Evolutionary conservation across 2,888 invertebrate species (phyloP).

Genomic region (Coelinius sp.): DNA sequence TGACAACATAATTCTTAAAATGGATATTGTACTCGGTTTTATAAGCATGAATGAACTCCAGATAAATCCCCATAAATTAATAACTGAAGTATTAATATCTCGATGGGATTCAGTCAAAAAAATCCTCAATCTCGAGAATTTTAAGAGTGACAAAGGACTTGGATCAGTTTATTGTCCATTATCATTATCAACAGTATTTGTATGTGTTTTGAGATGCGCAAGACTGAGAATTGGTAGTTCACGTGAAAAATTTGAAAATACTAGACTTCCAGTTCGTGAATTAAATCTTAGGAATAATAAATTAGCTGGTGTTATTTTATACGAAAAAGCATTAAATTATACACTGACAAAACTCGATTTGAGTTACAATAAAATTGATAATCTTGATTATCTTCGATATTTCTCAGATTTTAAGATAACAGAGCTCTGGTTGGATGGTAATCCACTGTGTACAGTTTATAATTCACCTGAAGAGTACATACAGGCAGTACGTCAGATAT

Average conservation of each 20-base stretch:
- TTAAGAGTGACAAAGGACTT: slow-evolving; percentile 59
- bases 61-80: slow-evolving; percentile 55
- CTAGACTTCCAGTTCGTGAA: slow-evolving; percentile 60
- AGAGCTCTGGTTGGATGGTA: slow-evolving; percentile 67
- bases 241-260: slow-evolving; percentile 44
- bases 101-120: slow-evolving; percentile 59
- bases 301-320: slow-evolving; percentile 52
- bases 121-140: slow-evolving; percentile 61
- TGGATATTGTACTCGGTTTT: slow-evolving; percentile 65
- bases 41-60: slow-evolving; percentile 53
- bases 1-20: slow-evolving; percentile 50
- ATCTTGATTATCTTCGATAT: slow-evolving; percentile 57
- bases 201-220: slow-evolving; percentile 56
- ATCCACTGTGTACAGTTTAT: slow-evolving; percentile 63
- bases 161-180: slow-evolving; percentile 62
- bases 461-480: slow-evolving; percentile 59
- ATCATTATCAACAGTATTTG: slow-evolving; percentile 57
- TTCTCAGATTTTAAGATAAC: slow-evolving; percentile 64
- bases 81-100: slow-evolving; percentile 53
- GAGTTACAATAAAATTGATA: slow-evolving; percentile 59
- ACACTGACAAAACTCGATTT: slow-evolving; percentile 61
- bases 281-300: slow-evolving; percentile 60
- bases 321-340: slow-evolving; percentile 61
- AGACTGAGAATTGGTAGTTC: slow-evolving; percentile 51
- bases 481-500: slow-evolving; percentile 56